Conservation (phyloP, 2,888 invertebrate species). For the Cosmorhoe ocellata region DNA sequence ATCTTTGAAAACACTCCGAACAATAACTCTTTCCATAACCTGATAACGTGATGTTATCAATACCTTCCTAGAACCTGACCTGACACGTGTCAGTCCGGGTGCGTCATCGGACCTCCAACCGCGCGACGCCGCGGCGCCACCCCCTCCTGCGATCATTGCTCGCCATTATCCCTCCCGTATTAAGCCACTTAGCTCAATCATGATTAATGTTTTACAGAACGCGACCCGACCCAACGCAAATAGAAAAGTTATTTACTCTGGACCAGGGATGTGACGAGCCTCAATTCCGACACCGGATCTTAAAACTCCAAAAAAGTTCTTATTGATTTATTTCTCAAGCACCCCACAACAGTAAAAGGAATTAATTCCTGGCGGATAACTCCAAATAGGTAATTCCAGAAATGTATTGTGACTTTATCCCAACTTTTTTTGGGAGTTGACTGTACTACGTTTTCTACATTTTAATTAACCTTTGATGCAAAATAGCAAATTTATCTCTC, state of each 20-base stretch:
- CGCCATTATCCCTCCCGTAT: constrained; percentile 80
- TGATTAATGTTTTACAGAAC: constrained; percentile 82
- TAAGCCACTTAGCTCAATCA: constrained; percentile 83
- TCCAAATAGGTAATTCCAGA: no score
- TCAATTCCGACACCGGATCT: neutral
- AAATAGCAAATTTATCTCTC: no score
- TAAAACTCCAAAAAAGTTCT: neutral
- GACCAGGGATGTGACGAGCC: constrained; percentile 26
- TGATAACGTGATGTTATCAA: constrained; percentile 3
- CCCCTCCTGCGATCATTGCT: constrained; percentile 78
- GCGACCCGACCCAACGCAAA: constrained; percentile 74
- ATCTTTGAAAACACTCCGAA: no score
- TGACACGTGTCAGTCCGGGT: constrained; percentile 37
- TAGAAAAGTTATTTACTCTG: constrained; percentile 80
- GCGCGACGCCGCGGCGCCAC: constrained; percentile 72
- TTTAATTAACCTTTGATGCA: no score
- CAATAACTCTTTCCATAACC: no score
- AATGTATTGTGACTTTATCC: no score
- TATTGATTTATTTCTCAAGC: no score
- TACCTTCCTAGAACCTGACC: constrained; percentile 13
- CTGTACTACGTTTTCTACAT: no score
- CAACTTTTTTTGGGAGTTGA: no score
- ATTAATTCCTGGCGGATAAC: no score
- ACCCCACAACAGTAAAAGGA: no score
- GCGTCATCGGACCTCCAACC: constrained; percentile 61